Conservation (phyloP, 2,888 invertebrate genomes). For the Drosophila mimetica region DNA sequence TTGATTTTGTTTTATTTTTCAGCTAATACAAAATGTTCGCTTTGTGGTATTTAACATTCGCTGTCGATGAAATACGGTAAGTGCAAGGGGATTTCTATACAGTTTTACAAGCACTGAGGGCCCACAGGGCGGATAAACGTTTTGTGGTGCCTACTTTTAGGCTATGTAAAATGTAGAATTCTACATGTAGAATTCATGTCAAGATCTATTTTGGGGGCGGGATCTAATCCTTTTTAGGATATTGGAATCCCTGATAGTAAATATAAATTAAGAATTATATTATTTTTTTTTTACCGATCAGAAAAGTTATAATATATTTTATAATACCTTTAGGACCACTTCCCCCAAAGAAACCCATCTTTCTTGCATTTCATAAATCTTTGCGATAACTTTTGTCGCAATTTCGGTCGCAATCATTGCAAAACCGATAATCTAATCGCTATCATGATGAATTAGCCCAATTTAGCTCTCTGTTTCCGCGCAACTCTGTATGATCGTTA, state of each 20-base stretch:
- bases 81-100: conserved; percentile 46
- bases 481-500: conserved; percentile 10
- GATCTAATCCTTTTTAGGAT: neutral
- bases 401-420: conserved; percentile 7
- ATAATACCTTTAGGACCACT: too few relatives aligned
- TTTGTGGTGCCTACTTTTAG: conserved; percentile 45
- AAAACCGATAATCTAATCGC: conserved; percentile 24
- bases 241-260: too few relatives aligned
- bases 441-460: conserved; percentile 6
- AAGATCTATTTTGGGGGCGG: too few relatives aligned
- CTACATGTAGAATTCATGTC: neutral
- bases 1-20: conserved; percentile 59
- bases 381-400: conserved; percentile 11
- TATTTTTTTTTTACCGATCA: too few relatives aligned
- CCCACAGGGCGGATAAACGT: neutral
- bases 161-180: neutral
- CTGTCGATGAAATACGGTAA: conserved; percentile 83
- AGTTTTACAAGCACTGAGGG: conserved; percentile 27
- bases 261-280: too few relatives aligned
- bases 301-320: neutral
- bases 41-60: conserved; percentile 83
- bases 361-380: conserved; percentile 33
- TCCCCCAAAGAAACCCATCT: neutral
- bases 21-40: conserved; percentile 81
- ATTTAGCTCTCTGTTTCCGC: conserved; percentile 2